Percentiles rank a stretch among this genome's conserved stretches.
Evolutionary conservation across 2,797 vertebrate species (phyloP).

Genomic region (Melanotaenia parkinsoni): DNA sequence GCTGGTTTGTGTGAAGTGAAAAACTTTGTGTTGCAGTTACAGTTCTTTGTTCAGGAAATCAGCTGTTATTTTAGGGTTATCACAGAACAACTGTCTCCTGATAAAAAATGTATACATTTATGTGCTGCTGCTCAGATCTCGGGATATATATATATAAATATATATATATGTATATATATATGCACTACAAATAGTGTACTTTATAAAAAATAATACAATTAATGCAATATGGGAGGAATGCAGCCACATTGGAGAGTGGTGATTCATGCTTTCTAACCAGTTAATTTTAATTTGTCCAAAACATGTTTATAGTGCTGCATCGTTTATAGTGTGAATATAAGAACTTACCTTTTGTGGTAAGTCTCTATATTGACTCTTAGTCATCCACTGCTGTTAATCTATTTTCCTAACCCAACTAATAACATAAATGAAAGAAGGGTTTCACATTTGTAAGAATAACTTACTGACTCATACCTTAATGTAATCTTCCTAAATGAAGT

Average conservation of each 20-base stretch:
- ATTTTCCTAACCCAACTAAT: neutral
- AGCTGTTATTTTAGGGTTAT: too few species aligned
- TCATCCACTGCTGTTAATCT: neutral
- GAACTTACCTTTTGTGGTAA: neutral
- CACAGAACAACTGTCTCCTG: neutral
- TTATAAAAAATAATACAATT: too few species aligned
- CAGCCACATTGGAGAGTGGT: too few species aligned
- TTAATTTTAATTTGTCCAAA: too few species aligned
- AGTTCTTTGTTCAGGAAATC: neutral
- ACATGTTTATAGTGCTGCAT: neutral
- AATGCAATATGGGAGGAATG: too few species aligned
- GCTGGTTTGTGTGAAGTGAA: neutral
- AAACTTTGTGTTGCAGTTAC: neutral
- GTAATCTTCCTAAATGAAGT: neutral
- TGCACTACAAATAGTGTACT: too few species aligned
- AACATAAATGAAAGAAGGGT: neutral
- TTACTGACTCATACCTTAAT: neutral
- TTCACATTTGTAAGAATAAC: too few species aligned
- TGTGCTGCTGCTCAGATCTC: too few species aligned
- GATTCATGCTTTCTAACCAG: too few species aligned
- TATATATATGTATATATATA: too few species aligned
- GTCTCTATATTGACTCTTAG: too few species aligned
- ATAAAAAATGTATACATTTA: neutral
- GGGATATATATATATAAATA: too few species aligned
- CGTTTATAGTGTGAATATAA: neutral